A percentile compares a stretch with the other conserved stretches of the same genome.
Conservation (phyloP, 2,888 invertebrate species). For the Atherix ibis region DNA sequence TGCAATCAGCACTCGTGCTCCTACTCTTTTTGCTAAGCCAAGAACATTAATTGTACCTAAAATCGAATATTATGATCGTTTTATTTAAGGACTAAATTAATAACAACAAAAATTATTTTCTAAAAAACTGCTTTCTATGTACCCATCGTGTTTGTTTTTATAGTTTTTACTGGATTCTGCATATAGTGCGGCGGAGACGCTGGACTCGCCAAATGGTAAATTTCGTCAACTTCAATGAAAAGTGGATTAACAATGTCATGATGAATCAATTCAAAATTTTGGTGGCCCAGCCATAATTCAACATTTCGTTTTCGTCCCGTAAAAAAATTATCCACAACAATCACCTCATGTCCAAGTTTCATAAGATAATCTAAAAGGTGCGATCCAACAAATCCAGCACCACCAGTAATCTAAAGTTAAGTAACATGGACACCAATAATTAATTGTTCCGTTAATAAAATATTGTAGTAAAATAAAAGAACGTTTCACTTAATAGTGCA, state of each 20-base stretch:
- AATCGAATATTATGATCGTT: neutral
- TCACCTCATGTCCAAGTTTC: constrained; percentile 90
- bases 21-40: constrained; percentile 80
- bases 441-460: no score
- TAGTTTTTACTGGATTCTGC: constrained; percentile 98
- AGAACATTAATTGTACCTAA: constrained; percentile 74
- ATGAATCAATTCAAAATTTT: constrained; percentile 96
- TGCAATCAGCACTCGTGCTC: constrained; percentile 85
- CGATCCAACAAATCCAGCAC: constrained; percentile 98
- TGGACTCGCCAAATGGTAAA: constrained; percentile 97
- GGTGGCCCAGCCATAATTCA: constrained; percentile 97
- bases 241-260: constrained; percentile 97
- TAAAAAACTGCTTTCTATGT: neutral
- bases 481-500: no score
- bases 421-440: neutral
- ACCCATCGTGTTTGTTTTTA: constrained; percentile 94
- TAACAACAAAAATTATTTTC: neutral
- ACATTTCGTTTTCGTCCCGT: constrained; percentile 94
- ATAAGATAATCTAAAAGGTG: constrained; percentile 92
- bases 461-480: no score
- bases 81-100: neutral
- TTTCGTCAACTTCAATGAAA: constrained; percentile 93
- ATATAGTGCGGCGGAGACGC: constrained; percentile 99
- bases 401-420: constrained; percentile 65
- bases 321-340: constrained; percentile 95